A percentile compares a stretch with the other conserved stretches of the same genome.
Conservation (phyloP, 2,113 vertebrate genomes). For the Hypanus sabinus region DNA sequence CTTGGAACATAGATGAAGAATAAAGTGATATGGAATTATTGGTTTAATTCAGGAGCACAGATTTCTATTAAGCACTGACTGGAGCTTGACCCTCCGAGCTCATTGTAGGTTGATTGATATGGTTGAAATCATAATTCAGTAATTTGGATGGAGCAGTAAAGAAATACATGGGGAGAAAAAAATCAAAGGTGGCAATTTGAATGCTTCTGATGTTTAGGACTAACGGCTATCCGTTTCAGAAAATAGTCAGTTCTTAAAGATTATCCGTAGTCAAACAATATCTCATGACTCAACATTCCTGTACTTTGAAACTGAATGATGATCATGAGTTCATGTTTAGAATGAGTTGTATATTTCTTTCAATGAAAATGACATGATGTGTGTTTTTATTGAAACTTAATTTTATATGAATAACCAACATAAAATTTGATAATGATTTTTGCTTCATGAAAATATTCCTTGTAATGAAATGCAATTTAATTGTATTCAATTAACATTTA, state of each 20-base stretch:
- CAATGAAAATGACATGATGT: neutral
- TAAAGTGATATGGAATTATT: neutral
- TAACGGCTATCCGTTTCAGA: neutral
- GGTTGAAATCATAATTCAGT: neutral
- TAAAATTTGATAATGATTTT: neutral
- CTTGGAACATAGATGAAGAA: neutral
- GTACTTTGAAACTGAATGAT: neutral
- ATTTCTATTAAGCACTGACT: neutral
- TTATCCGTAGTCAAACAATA: neutral
- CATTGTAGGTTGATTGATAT: neutral
- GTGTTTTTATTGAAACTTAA: neutral
- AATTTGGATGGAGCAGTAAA: neutral
- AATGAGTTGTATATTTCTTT: neutral
- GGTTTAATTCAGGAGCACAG: neutral
- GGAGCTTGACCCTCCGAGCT: neutral
- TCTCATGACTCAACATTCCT: neutral
- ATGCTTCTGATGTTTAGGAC: neutral
- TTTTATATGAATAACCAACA: neutral
- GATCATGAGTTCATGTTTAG: neutral
- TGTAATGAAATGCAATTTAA: neutral
- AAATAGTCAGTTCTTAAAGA: neutral
- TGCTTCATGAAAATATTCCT: neutral
- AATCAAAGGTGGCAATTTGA: too few species aligned
- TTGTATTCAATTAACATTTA: neutral
- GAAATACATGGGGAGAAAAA: neutral